Base-by-base conservation (phyloP, 2,113 vertebrate species). In the Semicossyphus pulcher region DNA sequence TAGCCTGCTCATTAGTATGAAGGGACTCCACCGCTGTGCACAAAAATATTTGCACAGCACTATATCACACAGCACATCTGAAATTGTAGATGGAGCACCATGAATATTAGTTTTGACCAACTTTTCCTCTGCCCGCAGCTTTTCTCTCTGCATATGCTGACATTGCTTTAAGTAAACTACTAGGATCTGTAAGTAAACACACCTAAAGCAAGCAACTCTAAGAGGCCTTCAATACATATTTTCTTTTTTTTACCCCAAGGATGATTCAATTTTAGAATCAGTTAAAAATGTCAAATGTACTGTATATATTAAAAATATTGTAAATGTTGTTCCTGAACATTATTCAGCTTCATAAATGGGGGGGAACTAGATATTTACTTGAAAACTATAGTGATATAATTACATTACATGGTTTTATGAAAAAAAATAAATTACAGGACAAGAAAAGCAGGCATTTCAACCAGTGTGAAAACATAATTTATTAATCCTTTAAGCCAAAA, bases 121-220 rank as follows among this genome's bases (percentile, higher is more conserved):
- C 21, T 66, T 57, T 1, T 66, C 20, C 41, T 60, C 32, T 79
- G 0, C 58, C 62, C 0, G 0, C 64, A 94, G 93, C 89, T 5
- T 92, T 93, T 57, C 67, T 94, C 49, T 93, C 92, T 44, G 84
- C 93, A 3, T 94, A 93, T 64, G 57, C 20, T 25, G 80, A 94
- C 86, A 92, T 94, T 10, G 94, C 92, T 53, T 70, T 94, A 61
- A 81, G 89, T 51, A 94, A 93, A 76, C 67, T 94, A n/a, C 72
- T 94, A 69, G 93, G 88, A 85, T 79, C 64, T 20, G 94, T 94
- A 41, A 92, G 93, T 88, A 31, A 18, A 51, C 59, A 65, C 54
- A 49, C 18, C 32, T 32, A 26, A 26, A 10, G 29, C 4, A 7
- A 49, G 41, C 5, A 66, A 25, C 41, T n/a, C 48, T 26, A 4